These are phyloP conservation scores for Ivindomyrus marchei DNA, from an alignment of 2,113 vertebrate genomes.

Conservation along the genomic window DNA sequence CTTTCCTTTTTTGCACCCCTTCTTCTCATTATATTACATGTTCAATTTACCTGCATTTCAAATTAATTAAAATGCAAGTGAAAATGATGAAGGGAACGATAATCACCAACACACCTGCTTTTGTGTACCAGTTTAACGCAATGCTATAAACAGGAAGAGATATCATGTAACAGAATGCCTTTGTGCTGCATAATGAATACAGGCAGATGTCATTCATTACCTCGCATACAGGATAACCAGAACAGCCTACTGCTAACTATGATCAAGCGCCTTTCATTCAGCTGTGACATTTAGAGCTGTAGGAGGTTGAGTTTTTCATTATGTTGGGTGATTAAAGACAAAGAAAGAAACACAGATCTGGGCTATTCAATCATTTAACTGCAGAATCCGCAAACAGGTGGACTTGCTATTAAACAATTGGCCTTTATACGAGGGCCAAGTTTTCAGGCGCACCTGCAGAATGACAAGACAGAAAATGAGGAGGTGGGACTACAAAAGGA, in stretches of 20 bases:
- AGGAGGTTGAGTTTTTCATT: constrained; percentile 45
- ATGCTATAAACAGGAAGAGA: not conserved
- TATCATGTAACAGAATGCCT: not conserved
- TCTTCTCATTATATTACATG: not conserved
- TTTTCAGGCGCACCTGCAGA: constrained; percentile 37
- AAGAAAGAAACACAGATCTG: constrained; percentile 44
- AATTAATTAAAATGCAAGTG: not conserved
- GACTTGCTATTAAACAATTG: constrained; percentile 50
- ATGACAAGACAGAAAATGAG: not conserved
- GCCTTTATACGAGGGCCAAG: constrained; percentile 43
- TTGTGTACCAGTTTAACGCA: not conserved
- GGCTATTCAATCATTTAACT: constrained; percentile 49
- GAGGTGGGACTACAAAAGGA: constrained; percentile 19
- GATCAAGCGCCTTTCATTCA: constrained; percentile 44
- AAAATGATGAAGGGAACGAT: not conserved
- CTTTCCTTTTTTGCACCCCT: not conserved
- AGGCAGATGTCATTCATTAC: constrained; percentile 24
- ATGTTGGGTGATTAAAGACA: constrained; percentile 47
- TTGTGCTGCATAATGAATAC: constrained; percentile 28
- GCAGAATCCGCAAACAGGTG: constrained; percentile 53
- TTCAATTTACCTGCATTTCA: not conserved
- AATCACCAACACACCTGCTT: not conserved
- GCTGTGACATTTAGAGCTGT: constrained; percentile 37
- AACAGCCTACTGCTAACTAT: constrained; percentile 41
- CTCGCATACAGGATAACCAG: constrained; percentile 38